Evolutionary conservation across 2,797 vertebrate species (phyloP).

Genomic region (Picus viridis): DNA sequence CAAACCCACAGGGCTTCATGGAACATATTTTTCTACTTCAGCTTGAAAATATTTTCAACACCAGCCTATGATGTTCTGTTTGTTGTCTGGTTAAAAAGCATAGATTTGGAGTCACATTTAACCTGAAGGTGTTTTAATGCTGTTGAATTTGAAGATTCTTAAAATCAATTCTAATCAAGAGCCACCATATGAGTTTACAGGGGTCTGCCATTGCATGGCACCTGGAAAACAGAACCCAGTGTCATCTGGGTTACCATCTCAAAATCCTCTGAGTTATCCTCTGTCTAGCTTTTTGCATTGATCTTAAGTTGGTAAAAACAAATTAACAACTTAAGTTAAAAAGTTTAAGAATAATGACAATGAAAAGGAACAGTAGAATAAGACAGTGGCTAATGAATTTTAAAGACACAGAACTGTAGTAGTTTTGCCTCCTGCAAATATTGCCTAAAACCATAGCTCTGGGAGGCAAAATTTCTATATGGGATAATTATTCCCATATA

Average conservation of each 20-base stretch:
- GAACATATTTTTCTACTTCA: background rate
- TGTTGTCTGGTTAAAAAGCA: rapidly evolving
- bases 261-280: background rate
- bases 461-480: background rate
- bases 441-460: background rate
- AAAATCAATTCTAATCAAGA: background rate
- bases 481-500: background rate
- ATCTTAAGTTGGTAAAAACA: background rate
- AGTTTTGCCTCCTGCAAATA: background rate
- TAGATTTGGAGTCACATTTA: background rate
- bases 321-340: background rate
- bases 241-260: background rate
- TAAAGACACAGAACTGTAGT: background rate
- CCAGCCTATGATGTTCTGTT: background rate
- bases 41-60: background rate
- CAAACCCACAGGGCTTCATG: background rate
- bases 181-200: background rate
- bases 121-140: background rate
- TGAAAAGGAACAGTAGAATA: background rate
- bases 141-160: background rate
- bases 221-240: background rate
- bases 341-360: background rate
- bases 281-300: background rate
- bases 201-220: background rate
- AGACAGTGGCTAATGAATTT: background rate